Conservation (phyloP, 1,140 invertebrate genomes). For the Lucilia sericata region DNA sequence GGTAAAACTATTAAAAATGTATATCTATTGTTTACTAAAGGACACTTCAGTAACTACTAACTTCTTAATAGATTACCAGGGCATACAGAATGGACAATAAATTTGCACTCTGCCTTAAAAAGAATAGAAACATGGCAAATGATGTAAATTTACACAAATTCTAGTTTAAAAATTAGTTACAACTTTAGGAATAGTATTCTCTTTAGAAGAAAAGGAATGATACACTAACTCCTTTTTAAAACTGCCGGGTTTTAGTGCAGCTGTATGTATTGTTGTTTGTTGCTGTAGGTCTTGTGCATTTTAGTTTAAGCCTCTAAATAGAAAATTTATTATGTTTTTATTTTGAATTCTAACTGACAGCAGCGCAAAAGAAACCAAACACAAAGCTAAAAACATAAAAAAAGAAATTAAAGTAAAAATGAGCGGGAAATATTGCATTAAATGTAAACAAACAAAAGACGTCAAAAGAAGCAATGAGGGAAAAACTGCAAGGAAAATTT, state of each 20-base stretch:
- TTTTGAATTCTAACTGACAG: slow-evolving; percentile 36
- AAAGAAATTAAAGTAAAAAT: neutral
- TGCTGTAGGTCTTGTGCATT: slow-evolving; percentile 50
- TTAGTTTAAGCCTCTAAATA: slow-evolving; percentile 19
- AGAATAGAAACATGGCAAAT: too few species aligned
- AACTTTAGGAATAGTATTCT: too few species aligned
- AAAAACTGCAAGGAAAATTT: neutral
- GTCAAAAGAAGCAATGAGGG: neutral
- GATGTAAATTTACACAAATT: too few species aligned
- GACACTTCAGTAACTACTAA: too few species aligned
- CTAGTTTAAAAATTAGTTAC: too few species aligned
- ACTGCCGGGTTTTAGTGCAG: neutral
- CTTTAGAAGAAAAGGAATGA: too few species aligned
- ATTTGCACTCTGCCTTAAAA: too few species aligned
- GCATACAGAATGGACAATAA: too few species aligned
- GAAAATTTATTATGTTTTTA: slow-evolving; percentile 1
- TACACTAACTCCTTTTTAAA: too few species aligned
- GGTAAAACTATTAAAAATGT: too few species aligned
- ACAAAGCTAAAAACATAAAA: slow-evolving; percentile 1
- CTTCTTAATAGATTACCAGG: too few species aligned
- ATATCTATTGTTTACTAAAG: too few species aligned
- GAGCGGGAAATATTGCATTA: slow-evolving; percentile 21
- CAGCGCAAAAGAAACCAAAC: neutral
- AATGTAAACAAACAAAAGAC: slow-evolving; percentile 28
- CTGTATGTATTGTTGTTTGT: slow-evolving; percentile 34